Base-by-base conservation (phyloP, 2,888 invertebrate genomes). In the Dicranocentrus wangi region DNA sequence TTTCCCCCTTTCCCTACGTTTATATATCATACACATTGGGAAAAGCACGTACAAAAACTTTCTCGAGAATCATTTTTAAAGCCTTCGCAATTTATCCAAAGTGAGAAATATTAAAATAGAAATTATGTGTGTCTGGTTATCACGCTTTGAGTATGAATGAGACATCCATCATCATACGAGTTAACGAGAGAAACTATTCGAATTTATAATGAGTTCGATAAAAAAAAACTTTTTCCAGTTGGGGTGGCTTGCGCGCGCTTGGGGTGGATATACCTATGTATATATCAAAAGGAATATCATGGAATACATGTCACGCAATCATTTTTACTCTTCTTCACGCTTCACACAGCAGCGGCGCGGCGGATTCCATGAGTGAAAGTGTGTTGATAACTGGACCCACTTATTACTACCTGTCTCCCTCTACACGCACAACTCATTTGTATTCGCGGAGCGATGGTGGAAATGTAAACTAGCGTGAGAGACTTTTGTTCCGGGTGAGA, bases 171-270 rank as follows among this genome's bases (percentile, higher is more conserved):
- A 77, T 77, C 70, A 70, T 69, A 28, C 53, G 65, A 60, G 78
- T 71, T 78, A 78, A 78, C 78, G 78, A 78, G 78, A 25, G 39
- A 71, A 78, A 78, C 63, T 76, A 58, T 58, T 76, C 58, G 76
- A 76, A 76, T 76, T 76, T 76, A 76, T 76, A 76, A 76, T 76
- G 76, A 76, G 76, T 76, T 76, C 42, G 68, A 69, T 68, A 66
- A 76, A 75, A 68, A n/a, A 65, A 69, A 69, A 68, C 60, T 76
- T 76, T 73, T 42, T 25, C 42, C 42, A 32, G 13, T 7, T 58
- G 3, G 7, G n/a, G 60, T n/a, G 28, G 19, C 25, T 55, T 10
- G 3, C 27, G n/a, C n/a, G n/a, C n/a, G n/a, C n/a, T n/a, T n/a
- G n/a, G n/a, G n/a, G n/a, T n/a, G n/a, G n/a, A n/a, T n/a, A n/a